phyloP scores from a whole-genome alignment of 2,113 vertebrate species.

The Clarias gariepinus region DNA sequence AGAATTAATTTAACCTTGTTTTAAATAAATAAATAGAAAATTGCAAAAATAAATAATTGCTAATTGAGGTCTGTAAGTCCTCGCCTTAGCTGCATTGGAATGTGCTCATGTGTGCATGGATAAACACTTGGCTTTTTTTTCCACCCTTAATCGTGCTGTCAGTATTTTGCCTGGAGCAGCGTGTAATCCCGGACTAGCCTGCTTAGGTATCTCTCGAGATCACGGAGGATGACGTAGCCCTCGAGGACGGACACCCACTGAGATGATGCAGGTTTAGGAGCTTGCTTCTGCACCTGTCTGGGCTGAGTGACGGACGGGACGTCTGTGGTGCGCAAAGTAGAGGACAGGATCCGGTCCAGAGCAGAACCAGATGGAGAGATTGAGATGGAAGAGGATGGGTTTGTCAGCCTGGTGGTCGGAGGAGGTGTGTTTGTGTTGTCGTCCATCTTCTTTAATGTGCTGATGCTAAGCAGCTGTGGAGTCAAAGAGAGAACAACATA shows the following conservation, averaged over 20 bases:
- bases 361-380: background rate
- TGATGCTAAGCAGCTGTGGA: slow-evolving; percentile 2
- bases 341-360: background rate
- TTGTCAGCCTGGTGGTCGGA: background rate
- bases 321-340: background rate
- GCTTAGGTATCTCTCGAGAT: slow-evolving; percentile 71
- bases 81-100: slow-evolving; percentile 11
- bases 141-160: background rate
- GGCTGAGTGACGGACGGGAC: too few species aligned
- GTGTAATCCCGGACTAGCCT: slow-evolving; percentile 72
- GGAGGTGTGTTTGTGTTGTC: background rate
- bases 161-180: slow-evolving; percentile 59
- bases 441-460: background rate
- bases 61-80: background rate
- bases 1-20: background rate
- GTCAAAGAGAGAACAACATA: background rate
- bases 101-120: background rate
- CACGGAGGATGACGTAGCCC: slow-evolving; percentile 73
- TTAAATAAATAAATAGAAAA: background rate
- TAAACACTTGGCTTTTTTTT: slow-evolving; percentile 2
- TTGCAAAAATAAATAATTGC: slow-evolving; percentile 12
- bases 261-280: background rate
- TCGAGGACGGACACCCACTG: slow-evolving; percentile 65
- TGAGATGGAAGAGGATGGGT: background rate
- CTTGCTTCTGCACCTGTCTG: background rate